Conservation (phyloP, 2,888 invertebrate species). For the Chalcis sispes region DNA sequence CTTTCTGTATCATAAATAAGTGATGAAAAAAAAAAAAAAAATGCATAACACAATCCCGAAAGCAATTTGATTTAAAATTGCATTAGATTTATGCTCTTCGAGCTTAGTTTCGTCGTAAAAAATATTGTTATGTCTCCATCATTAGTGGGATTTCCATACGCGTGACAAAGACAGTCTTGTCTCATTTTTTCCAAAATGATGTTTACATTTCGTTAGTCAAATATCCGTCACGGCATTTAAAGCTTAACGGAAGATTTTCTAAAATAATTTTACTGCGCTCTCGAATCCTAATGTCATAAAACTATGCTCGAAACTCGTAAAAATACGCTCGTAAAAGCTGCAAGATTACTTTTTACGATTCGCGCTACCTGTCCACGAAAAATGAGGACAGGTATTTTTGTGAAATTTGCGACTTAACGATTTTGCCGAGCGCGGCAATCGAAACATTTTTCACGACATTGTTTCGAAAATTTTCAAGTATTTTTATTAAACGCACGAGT, state of each 20-base stretch:
- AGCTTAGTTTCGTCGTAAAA: too few species aligned
- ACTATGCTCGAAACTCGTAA: slow-evolving; percentile 45
- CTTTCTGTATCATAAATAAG: too few species aligned
- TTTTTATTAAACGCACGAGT: too few species aligned
- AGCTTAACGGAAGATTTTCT: slow-evolving; percentile 48
- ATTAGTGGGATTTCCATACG: too few species aligned
- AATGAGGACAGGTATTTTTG: slow-evolving; percentile 55
- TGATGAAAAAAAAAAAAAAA: too few species aligned
- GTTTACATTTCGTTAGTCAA: slow-evolving; percentile 39
- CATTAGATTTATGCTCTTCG: too few species aligned
- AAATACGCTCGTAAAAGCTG: slow-evolving; percentile 54
- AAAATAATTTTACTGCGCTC: slow-evolving; percentile 54
- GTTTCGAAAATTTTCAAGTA: not conserved
- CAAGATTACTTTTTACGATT: slow-evolving; percentile 57
- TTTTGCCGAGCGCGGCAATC: slow-evolving; percentile 25
- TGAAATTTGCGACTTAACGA: slow-evolving; percentile 35
- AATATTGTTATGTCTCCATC: too few species aligned
- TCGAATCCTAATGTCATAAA: slow-evolving; percentile 44
- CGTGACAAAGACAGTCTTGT: too few species aligned
- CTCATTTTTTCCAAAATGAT: slow-evolving; percentile 3
- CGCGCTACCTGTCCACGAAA: slow-evolving; percentile 52
- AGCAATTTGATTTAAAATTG: too few species aligned
- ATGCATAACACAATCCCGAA: too few species aligned
- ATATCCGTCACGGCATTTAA: slow-evolving; percentile 44
- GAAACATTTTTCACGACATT: slow-evolving; percentile 25